Conservation (phyloP, 2,797 vertebrate genomes). For the Apogon talboti region DNA sequence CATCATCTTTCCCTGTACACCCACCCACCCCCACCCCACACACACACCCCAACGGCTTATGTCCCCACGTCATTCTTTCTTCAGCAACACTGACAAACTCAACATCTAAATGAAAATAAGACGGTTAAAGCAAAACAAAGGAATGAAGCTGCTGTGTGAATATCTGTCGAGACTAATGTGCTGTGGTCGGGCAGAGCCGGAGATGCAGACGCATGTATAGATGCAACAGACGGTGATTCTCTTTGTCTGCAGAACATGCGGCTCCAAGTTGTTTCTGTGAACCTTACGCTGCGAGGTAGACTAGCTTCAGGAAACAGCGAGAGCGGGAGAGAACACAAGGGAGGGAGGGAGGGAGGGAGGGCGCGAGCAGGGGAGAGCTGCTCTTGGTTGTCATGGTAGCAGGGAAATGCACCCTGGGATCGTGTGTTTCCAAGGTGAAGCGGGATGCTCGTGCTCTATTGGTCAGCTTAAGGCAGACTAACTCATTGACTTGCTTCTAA, state of each 20-base stretch:
- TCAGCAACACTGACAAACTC: constrained; percentile 14
- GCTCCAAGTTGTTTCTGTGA: constrained; percentile 69
- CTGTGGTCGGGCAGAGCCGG: constrained; percentile 9
- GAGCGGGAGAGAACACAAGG: constrained; percentile 51
- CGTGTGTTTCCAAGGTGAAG: constrained; percentile 81
- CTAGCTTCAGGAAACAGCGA: constrained; percentile 60
- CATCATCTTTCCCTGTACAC: constrained; percentile 57
- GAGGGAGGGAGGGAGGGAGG: constrained; percentile 33
- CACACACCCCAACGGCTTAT: background rate
- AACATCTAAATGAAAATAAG: constrained; percentile 2
- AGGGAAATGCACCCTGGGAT: constrained; percentile 82
- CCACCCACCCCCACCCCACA: too few relatives aligned
- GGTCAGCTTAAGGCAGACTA: constrained; percentile 68
- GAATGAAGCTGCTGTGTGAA: background rate
- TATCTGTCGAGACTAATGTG: background rate
- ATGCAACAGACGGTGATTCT: constrained; percentile 58
- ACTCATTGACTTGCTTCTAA: constrained; percentile 65
- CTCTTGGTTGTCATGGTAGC: constrained; percentile 82
- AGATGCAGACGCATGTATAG: constrained; percentile 37
- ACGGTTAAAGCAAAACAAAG: background rate
- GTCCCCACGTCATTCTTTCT: constrained; percentile 12
- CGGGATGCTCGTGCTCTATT: constrained; percentile 74
- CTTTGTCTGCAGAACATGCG: constrained; percentile 71
- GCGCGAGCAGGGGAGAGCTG: constrained; percentile 69
- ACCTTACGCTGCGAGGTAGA: constrained; percentile 67